A percentile compares a stretch with the other conserved stretches of the same genome.
phyloP scores from a whole-genome alignment of 2,113 vertebrate genomes.

The cattle (Bos taurus) region DNA sequence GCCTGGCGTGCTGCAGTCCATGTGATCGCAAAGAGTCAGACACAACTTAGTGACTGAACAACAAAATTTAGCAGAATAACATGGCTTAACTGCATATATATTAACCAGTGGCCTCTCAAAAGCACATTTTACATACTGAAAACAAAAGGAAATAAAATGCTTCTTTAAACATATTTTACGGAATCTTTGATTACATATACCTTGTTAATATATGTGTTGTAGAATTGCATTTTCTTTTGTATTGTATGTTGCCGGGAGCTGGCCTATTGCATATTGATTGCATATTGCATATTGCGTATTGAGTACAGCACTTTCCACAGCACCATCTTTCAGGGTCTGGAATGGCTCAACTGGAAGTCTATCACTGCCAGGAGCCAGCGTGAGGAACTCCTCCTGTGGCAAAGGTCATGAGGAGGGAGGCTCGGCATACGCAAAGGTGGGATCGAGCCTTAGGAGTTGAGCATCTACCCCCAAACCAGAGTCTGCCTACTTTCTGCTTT shows the following conservation, averaged over 20 bases:
- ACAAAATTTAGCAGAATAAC: not conserved
- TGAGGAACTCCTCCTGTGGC: too few species aligned
- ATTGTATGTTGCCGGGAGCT: conserved; percentile 47
- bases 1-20: not conserved
- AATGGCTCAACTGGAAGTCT: too few species aligned
- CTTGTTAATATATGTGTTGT: conserved; percentile 77
- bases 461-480: too few species aligned
- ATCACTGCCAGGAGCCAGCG: too few species aligned
- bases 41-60: not conserved
- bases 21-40: not conserved
- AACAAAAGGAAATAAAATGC: conserved; percentile 70
- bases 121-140: conserved; percentile 59
- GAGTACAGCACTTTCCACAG: too few species aligned
- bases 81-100: not conserved
- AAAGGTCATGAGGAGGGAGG: too few species aligned
- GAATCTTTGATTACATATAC: conserved; percentile 73
- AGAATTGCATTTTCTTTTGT: conserved; percentile 74
- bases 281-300: too few species aligned
- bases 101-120: conserved; percentile 47
- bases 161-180: conserved; percentile 73
- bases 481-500: too few species aligned
- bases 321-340: too few species aligned
- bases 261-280: too few species aligned
- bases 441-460: too few species aligned
- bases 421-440: too few species aligned